Evolutionary conservation across 2,113 vertebrate species (phyloP).

Genomic region (Bagarius yarrelli): DNA sequence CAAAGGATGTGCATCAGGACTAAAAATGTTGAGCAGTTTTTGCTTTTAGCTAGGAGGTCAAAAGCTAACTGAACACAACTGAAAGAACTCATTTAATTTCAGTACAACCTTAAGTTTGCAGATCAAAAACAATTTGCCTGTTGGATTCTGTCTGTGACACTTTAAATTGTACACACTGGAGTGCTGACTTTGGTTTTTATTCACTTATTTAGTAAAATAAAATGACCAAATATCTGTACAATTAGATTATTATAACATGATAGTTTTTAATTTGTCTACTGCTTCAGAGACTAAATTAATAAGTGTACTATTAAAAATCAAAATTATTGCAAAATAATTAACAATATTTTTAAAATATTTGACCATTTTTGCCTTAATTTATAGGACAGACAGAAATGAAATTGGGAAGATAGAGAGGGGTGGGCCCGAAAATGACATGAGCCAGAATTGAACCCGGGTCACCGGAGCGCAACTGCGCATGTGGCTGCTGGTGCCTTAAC

Average conservation of each 20-base stretch:
- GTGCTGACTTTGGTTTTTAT: neutral
- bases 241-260: neutral
- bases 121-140: neutral
- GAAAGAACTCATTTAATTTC: neutral
- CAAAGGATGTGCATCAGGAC: neutral
- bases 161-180: neutral
- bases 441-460: no score
- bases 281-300: neutral
- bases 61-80: neutral
- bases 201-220: neutral
- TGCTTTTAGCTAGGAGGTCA: neutral
- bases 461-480: no score
- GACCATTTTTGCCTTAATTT: no score
- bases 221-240: neutral
- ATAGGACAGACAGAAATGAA: no score
- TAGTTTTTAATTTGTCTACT: neutral
- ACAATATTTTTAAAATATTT: no score
- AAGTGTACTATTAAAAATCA: no score
- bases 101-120: neutral
- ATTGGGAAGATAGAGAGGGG: no score
- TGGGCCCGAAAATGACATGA: no score
- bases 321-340: no score
- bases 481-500: no score
- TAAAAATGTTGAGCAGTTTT: neutral
- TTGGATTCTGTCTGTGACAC: no score